phyloP scores from a whole-genome alignment of 2,797 vertebrate species.

The Myotis findleyi region DNA sequence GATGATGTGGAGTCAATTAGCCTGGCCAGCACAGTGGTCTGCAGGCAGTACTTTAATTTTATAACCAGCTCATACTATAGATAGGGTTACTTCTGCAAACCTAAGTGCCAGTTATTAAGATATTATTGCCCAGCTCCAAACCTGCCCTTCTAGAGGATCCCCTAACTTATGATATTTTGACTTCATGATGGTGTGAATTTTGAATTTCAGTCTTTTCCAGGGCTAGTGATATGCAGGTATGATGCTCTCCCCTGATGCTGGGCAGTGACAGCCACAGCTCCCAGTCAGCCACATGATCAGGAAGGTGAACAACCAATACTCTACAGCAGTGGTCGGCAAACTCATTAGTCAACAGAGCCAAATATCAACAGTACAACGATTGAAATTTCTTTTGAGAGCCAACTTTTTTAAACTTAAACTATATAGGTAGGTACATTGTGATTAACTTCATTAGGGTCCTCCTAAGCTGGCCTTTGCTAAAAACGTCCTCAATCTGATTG shows the following conservation, averaged over 20 bases:
- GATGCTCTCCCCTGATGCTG: not conserved
- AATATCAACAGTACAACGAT: too few species aligned
- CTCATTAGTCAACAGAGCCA: too few species aligned
- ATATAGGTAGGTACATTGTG: too few species aligned
- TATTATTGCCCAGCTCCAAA: not conserved
- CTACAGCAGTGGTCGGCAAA: too few species aligned
- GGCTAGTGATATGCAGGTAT: not conserved
- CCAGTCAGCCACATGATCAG: not conserved
- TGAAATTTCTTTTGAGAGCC: too few species aligned
- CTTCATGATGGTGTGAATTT: not conserved
- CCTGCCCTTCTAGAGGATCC: not conserved
- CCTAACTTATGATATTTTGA: not conserved
- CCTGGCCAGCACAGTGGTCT: not conserved
- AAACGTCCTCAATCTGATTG: too few species aligned
- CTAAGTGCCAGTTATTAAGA: not conserved
- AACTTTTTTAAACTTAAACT: too few species aligned
- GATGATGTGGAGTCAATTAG: not conserved
- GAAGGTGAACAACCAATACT: not conserved
- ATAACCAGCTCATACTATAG: not conserved
- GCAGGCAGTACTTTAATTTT: slow-evolving; percentile 23
- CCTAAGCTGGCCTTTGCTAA: too few species aligned
- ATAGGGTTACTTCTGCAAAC: slow-evolving; percentile 34
- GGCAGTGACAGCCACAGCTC: not conserved
- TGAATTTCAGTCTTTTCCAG: not conserved
- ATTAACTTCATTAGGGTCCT: too few species aligned